Conservation (phyloP, 2,797 vertebrate species). For the Phrynocephalus vlangalii region DNA sequence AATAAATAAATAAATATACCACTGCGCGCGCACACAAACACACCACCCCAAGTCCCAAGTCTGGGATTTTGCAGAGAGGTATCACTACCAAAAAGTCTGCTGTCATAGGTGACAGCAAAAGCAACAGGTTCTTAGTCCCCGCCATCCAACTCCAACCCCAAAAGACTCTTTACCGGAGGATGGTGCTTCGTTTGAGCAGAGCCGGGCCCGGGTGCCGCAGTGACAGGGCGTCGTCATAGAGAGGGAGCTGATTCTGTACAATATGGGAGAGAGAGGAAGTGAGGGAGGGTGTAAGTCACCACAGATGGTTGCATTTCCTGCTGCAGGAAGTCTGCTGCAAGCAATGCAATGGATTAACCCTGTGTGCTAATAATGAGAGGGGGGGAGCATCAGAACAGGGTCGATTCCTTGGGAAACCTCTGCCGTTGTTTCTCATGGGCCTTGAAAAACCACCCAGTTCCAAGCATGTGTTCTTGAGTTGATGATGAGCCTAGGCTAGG, state of each 20-base stretch:
- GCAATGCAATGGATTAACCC: background rate
- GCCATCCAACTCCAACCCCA: background rate
- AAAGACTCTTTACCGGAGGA: slow-evolving; percentile 28
- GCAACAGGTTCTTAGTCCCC: too few relatives aligned
- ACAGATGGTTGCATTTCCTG: slow-evolving; percentile 13
- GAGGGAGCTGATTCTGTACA: slow-evolving; percentile 21
- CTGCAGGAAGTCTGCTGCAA: background rate
- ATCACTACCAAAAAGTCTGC: background rate
- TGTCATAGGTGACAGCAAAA: background rate
- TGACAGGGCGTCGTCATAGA: slow-evolving; percentile 48
- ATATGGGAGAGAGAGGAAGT: slow-evolving; percentile 19
- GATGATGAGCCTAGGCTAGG: background rate
- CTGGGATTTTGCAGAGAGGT: background rate
- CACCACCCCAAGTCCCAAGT: background rate
- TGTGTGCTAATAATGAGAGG: background rate
- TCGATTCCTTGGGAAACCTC: background rate
- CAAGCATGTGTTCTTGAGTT: background rate
- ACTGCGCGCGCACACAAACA: background rate
- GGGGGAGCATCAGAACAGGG: background rate
- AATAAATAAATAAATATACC: too few relatives aligned
- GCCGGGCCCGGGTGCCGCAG: background rate
- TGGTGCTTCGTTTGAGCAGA: slow-evolving; percentile 5
- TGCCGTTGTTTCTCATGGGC: background rate
- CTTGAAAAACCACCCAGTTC: background rate
- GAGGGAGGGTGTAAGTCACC: background rate